phyloP scores from a whole-genome alignment of 2,797 vertebrate species.

The Dermochelys coriacea region DNA sequence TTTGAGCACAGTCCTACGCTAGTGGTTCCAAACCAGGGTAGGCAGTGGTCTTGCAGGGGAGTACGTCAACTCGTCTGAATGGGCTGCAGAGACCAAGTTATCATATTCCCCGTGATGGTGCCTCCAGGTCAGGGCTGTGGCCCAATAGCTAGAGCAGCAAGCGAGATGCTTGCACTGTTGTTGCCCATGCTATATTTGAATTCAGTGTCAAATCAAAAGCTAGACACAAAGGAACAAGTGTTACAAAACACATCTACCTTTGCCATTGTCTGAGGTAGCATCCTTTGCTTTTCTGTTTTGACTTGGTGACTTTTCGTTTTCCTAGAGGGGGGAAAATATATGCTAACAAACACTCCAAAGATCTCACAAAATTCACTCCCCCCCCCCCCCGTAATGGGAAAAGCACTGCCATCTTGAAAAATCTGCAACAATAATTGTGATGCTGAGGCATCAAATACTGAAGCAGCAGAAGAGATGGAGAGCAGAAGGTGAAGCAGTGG shows the following conservation, averaged over 20 bases:
- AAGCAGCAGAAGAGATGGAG: not conserved
- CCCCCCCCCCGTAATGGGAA: not conserved
- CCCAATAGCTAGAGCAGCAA: not conserved
- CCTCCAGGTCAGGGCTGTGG: not conserved
- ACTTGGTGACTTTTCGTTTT: constrained; percentile 98
- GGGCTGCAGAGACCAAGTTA: not conserved
- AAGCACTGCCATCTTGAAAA: not conserved
- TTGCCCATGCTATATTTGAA: fast-evolving
- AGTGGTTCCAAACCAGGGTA: too few relatives aligned
- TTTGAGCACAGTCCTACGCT: not conserved
- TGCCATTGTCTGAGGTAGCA: constrained; percentile 94
- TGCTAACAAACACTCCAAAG: not conserved
- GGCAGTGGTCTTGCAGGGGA: too few relatives aligned
- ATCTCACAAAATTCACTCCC: not conserved
- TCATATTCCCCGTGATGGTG: too few relatives aligned
- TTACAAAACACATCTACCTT: constrained; percentile 84
- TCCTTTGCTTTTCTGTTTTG: constrained; percentile 99
- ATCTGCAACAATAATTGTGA: not conserved
- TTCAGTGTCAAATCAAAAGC: not conserved
- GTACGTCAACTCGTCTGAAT: not conserved
- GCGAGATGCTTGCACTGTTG: not conserved
- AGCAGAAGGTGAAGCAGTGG: not conserved
- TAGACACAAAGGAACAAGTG: fast-evolving
- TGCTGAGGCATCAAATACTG: not conserved
- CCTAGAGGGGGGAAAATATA: constrained; percentile 79